Percentiles rank a stretch among this genome's conserved stretches.
phyloP scores from a whole-genome alignment of 2,113 vertebrate species.

The Nycticryphes semicollaris region DNA sequence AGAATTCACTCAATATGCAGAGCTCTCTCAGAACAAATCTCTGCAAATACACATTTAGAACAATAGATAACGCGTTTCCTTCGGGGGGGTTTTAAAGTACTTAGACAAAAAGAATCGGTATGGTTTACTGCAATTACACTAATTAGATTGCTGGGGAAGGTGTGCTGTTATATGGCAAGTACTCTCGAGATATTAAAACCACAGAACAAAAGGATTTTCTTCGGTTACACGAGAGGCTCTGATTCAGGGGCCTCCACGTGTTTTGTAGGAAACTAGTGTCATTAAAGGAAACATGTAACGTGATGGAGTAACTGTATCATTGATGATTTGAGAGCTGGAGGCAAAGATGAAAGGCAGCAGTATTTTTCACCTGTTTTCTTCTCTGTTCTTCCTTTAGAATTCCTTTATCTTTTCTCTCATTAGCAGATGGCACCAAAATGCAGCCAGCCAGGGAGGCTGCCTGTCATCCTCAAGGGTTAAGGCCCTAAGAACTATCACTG shows the following conservation, averaged over 20 bases:
- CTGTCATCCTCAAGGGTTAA: not conserved
- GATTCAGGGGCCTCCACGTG: not conserved
- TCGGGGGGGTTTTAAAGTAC: not conserved
- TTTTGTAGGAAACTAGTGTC: not conserved
- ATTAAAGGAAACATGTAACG: not conserved
- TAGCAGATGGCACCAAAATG: not conserved
- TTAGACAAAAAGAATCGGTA: not conserved
- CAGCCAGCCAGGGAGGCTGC: not conserved
- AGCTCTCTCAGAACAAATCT: not conserved
- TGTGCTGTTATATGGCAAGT: not conserved
- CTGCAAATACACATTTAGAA: not conserved
- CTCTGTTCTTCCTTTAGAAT: not conserved
- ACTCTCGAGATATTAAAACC: not conserved
- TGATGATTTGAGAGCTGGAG: not conserved
- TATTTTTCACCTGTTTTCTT: not conserved
- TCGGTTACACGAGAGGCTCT: not conserved
- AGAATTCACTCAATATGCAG: not conserved
- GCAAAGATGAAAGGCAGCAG: not conserved
- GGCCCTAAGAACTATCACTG: not conserved
- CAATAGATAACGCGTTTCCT: not conserved
- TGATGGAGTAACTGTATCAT: not conserved
- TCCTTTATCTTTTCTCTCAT: not conserved
- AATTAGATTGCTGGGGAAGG: not conserved
- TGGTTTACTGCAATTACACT: not conserved
- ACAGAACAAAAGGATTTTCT: not conserved